Evolutionary conservation across 2,888 invertebrate species (phyloP).

Genomic region (Notodonta dromedarius): DNA sequence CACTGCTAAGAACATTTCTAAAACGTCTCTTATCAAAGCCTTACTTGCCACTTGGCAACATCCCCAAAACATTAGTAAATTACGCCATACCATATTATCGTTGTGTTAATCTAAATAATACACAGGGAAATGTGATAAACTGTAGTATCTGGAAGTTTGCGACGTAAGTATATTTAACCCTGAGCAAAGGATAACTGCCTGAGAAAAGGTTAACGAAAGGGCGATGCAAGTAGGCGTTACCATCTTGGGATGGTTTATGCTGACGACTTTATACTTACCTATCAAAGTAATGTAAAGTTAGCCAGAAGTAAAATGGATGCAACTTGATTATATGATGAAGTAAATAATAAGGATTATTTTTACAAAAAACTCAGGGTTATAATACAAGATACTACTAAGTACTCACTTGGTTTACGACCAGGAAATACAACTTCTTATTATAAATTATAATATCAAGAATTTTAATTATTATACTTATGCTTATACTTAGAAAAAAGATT

Average conservation of each 20-base stretch:
- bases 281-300: too few relatives aligned
- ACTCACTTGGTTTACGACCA: too few relatives aligned
- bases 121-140: not conserved
- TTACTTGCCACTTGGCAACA: too few relatives aligned
- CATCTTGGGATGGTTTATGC: slow-evolving; percentile 21
- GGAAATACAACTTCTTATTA: too few relatives aligned
- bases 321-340: too few relatives aligned
- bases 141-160: not conserved
- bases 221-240: slow-evolving; percentile 27
- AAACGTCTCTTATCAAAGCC: not conserved
- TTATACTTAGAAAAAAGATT: too few relatives aligned
- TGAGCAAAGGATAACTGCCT: slow-evolving; percentile 32
- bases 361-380: too few relatives aligned
- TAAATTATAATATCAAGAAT: too few relatives aligned
- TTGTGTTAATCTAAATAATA: not conserved
- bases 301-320: too few relatives aligned
- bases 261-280: not conserved
- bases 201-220: slow-evolving; percentile 34
- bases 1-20: not conserved
- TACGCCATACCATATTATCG: not conserved
- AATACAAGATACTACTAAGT: too few relatives aligned
- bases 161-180: slow-evolving; percentile 15
- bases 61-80: not conserved
- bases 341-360: too few relatives aligned
- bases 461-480: too few relatives aligned